phyloP scores from a whole-genome alignment of 2,888 invertebrate species.

The Pyrrhia umbra region DNA sequence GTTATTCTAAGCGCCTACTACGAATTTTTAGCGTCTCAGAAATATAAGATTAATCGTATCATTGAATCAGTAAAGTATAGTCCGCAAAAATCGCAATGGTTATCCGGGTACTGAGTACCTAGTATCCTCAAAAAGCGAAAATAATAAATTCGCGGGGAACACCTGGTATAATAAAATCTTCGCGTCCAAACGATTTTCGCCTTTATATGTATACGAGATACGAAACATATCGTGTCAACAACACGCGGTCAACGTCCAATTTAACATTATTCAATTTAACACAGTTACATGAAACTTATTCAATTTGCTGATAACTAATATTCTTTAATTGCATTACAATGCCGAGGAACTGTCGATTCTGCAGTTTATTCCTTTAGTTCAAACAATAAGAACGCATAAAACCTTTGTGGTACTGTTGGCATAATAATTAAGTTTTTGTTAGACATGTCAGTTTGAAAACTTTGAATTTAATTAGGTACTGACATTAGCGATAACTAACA shows the following conservation, averaged over 20 bases:
- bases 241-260: constrained; percentile 66
- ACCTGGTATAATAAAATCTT: too few relatives aligned
- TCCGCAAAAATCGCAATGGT: too few relatives aligned
- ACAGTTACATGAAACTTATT: constrained; percentile 54
- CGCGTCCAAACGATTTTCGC: neutral
- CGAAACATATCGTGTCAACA: neutral
- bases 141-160: too few relatives aligned
- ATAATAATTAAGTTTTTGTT: neutral
- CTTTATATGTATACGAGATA: neutral
- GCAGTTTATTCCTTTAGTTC: constrained; percentile 2
- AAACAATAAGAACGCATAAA: constrained; percentile 7
- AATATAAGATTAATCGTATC: too few relatives aligned
- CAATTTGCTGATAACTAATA: constrained; percentile 60
- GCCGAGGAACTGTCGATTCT: neutral
- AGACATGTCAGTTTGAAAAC: neutral
- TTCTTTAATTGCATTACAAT: constrained; percentile 38
- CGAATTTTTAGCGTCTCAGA: too few relatives aligned
- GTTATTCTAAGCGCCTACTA: too few relatives aligned
- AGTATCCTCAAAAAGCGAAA: too few relatives aligned
- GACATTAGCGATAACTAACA: neutral
- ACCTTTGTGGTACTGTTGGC: neutral
- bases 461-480: neutral
- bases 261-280: constrained; percentile 65
- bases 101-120: too few relatives aligned
- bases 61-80: too few relatives aligned